phyloP scores from a whole-genome alignment of 2,113 vertebrate genomes.

The Ptilonorhynchus violaceus region DNA sequence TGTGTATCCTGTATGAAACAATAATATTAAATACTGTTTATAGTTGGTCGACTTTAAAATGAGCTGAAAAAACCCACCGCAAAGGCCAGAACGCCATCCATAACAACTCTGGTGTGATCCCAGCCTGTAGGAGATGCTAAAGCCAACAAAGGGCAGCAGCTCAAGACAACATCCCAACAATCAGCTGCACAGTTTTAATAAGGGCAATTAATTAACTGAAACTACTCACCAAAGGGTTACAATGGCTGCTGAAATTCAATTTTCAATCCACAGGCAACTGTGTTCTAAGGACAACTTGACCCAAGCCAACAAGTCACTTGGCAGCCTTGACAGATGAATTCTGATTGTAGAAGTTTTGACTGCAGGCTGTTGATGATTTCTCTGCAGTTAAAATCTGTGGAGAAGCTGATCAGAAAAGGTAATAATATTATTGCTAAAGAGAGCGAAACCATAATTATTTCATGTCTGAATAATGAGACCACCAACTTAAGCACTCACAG shows the following conservation, averaged over 20 bases:
- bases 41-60: background rate
- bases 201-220: background rate
- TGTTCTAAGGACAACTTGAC: background rate
- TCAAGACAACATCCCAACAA: background rate
- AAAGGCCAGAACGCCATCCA: background rate
- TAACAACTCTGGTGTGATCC: background rate
- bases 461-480: background rate
- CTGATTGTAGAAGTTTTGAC: background rate
- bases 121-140: background rate
- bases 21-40: background rate
- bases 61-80: background rate
- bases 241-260: background rate
- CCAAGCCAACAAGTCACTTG: background rate
- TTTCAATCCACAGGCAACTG: accelerated
- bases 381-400: background rate
- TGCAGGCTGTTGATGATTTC: background rate
- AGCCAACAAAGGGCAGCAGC: background rate
- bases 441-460: background rate
- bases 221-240: background rate
- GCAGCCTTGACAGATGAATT: background rate
- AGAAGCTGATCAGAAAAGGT: background rate
- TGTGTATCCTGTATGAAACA: background rate
- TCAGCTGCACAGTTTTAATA: background rate
- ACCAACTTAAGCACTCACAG: background rate
- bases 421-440: background rate